phyloP scores from a whole-genome alignment of 2,888 invertebrate species.

The Catocala fraxini region DNA sequence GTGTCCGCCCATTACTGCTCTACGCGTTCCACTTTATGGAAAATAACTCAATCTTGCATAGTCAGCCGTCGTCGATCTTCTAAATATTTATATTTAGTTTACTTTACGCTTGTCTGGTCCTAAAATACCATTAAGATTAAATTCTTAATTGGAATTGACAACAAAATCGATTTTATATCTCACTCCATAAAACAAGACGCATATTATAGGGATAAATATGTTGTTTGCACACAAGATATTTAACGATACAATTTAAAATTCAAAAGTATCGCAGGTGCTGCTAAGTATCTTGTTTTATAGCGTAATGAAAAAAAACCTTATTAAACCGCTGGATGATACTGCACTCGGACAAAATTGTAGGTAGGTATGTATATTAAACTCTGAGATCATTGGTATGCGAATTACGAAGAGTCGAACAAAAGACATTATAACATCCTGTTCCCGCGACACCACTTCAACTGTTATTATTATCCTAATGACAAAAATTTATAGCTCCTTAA shows the following conservation, averaged over 20 bases:
- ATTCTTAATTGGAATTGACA: constrained; percentile 41
- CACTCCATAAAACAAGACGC: constrained; percentile 41
- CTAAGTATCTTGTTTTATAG: constrained; percentile 65
- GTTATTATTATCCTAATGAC: constrained; percentile 86
- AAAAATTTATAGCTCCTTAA: constrained; percentile 85
- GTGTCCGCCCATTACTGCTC: constrained; percentile 36
- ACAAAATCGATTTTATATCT: constrained; percentile 43
- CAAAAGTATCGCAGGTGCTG: constrained; percentile 60
- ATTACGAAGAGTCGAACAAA: constrained; percentile 80
- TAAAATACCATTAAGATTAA: constrained; percentile 31
- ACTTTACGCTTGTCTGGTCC: constrained; percentile 2
- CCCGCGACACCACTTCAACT: constrained; percentile 75
- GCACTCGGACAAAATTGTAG: constrained; percentile 65
- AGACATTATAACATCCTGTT: constrained; percentile 86
- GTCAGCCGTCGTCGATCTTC: constrained; percentile 13
- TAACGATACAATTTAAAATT: constrained; percentile 59
- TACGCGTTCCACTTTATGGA: constrained; percentile 25
- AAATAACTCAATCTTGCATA: constrained; percentile 34
- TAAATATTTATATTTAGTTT: background rate
- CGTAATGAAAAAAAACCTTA: constrained; percentile 64
- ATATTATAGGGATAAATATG: constrained; percentile 51
- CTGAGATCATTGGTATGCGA: constrained; percentile 83
- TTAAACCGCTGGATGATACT: constrained; percentile 60
- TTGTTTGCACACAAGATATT: constrained; percentile 57
- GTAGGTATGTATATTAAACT: constrained; percentile 62